These are phyloP conservation scores for Tenthredo mesomela DNA, from an alignment of 2,888 invertebrate genomes.

Conservation along the genomic window DNA sequence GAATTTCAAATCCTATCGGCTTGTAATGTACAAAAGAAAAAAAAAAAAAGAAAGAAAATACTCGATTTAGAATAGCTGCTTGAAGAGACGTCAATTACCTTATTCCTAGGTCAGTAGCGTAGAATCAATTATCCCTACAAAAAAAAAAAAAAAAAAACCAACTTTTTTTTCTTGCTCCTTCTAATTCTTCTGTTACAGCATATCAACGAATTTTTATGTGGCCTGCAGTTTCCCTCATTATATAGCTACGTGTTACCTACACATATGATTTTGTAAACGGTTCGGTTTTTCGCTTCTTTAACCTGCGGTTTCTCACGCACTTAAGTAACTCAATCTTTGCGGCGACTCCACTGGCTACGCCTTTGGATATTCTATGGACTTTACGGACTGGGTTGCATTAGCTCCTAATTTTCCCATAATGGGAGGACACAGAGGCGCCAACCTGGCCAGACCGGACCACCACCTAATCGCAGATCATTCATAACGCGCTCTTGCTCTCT, in stretches of 20 bases:
- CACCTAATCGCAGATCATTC: constrained; percentile 69
- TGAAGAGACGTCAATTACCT: constrained; percentile 21
- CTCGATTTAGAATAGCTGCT: constrained; percentile 23
- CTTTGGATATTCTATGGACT: constrained; percentile 40
- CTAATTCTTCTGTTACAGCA: not conserved
- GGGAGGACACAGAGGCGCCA: constrained; percentile 70
- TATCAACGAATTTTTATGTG: not conserved
- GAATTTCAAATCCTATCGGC: constrained; percentile 74
- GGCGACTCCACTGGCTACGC: constrained; percentile 26
- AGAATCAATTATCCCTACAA: not conserved
- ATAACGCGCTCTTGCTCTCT: constrained; percentile 60
- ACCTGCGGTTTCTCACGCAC: constrained; percentile 23
- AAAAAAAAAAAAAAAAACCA: not conserved
- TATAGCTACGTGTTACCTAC: not conserved
- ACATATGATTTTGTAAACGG: not conserved
- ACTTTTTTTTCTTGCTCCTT: not conserved
- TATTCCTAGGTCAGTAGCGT: constrained; percentile 42
- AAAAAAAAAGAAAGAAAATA: no score
- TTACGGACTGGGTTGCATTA: constrained; percentile 58
- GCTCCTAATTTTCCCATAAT: constrained; percentile 71
- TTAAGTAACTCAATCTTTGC: not conserved
- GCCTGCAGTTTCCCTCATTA: not conserved
- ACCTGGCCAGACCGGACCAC: constrained; percentile 60
- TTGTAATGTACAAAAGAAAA: constrained; percentile 48
- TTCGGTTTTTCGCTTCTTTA: not conserved